These are phyloP conservation scores for Hoplostethus mediterraneus DNA, from an alignment of 2,797 vertebrate genomes.

Conservation along the genomic window DNA sequence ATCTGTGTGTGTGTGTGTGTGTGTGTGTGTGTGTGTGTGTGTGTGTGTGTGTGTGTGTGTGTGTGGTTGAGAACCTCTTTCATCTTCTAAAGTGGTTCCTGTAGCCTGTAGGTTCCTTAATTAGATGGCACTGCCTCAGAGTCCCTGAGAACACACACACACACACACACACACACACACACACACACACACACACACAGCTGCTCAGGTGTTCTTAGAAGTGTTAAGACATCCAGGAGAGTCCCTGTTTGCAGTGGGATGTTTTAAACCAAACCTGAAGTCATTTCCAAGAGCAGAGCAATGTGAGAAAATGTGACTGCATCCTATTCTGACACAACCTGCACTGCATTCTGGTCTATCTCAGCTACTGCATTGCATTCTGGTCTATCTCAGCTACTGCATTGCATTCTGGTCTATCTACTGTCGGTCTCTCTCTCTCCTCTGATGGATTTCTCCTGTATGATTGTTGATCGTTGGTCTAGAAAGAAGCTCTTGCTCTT, in stretches of 20 bases:
- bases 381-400: too few relatives aligned
- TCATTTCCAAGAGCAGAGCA: neutral
- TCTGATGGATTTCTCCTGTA: too few relatives aligned
- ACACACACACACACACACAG: conserved; percentile 45
- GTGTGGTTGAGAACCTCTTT: conserved; percentile 39
- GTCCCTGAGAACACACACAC: conserved; percentile 29
- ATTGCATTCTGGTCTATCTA: too few relatives aligned
- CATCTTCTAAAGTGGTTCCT: conserved; percentile 68
- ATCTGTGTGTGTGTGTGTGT: conserved; percentile 12
- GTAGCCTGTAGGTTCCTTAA: conserved; percentile 31
- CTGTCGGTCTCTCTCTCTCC: too few relatives aligned
- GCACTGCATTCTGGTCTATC: too few relatives aligned
- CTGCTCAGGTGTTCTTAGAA: conserved; percentile 50
- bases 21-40: neutral
- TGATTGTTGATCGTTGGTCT: too few relatives aligned
- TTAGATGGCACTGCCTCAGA: conserved; percentile 57
- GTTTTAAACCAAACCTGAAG: neutral
- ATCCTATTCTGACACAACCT: too few relatives aligned
- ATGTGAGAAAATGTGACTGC: too few relatives aligned
- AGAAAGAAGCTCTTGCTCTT: too few relatives aligned
- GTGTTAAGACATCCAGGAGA: neutral
- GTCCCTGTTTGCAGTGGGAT: neutral
- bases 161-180: neutral
- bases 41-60: conserved; percentile 17
- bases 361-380: too few relatives aligned